phyloP scores from a whole-genome alignment of 2,797 vertebrate species.

The Amblyraja radiata region DNA sequence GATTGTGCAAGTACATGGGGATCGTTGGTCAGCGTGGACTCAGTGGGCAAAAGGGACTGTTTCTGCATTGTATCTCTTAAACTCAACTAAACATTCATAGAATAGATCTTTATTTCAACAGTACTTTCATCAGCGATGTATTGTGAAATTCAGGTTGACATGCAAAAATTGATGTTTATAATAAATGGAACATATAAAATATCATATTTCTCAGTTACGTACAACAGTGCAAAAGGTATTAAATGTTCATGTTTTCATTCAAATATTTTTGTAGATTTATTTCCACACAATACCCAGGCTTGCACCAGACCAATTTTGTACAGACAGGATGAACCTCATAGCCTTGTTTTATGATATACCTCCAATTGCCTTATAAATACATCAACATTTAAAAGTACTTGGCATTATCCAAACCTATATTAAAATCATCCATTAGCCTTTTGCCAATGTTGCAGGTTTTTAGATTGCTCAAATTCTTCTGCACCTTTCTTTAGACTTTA shows the following conservation, averaged over 20 bases:
- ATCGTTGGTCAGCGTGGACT: no score
- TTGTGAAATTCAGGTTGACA: slow-evolving; percentile 15
- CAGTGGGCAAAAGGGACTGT: no score
- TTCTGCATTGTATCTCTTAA: no score
- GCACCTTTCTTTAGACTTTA: no score
- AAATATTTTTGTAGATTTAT: not conserved
- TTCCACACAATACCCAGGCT: not conserved
- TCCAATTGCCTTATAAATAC: not conserved
- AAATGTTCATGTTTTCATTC: not conserved
- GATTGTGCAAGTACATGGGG: no score
- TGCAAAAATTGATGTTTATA: not conserved
- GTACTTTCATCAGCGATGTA: not conserved
- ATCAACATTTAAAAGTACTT: not conserved
- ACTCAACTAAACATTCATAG: not conserved
- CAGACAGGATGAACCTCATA: not conserved
- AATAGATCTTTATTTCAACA: slow-evolving; percentile 23
- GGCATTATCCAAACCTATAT: not conserved
- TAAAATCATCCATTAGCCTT: not conserved
- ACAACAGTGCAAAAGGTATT: not conserved
- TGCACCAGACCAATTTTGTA: not conserved
- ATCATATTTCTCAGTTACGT: not conserved
- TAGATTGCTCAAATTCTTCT: not conserved
- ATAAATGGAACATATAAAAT: slow-evolving; percentile 1
- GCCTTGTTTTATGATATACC: not conserved
- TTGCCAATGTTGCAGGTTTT: not conserved